Evolutionary conservation across 2,797 vertebrate genomes (phyloP).

Genomic region (Gadopsis bispinosus): DNA sequence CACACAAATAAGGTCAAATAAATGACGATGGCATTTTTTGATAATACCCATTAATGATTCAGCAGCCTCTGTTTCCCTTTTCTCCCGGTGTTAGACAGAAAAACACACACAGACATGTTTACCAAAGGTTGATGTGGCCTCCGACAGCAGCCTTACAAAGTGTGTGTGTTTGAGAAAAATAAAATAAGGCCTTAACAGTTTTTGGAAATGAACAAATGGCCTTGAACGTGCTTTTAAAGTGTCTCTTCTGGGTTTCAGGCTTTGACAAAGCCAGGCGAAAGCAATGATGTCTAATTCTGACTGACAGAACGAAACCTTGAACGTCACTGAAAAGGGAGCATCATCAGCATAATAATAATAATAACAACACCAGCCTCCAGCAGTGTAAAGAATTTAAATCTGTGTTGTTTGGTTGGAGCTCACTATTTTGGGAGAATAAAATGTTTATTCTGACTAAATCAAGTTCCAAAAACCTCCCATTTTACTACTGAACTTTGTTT

Average conservation of each 20-base stretch:
- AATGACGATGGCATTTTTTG: slow-evolving; percentile 4
- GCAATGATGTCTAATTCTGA: too few species aligned
- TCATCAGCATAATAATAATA: too few species aligned
- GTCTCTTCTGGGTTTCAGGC: neutral
- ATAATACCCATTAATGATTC: slow-evolving; percentile 33
- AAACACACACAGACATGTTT: neutral
- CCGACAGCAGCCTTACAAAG: neutral
- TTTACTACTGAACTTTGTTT: neutral
- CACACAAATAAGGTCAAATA: slow-evolving; percentile 2
- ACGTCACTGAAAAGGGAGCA: accelerated
- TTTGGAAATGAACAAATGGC: neutral
- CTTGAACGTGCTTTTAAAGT: neutral
- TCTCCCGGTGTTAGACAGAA: neutral
- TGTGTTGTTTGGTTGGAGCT: neutral
- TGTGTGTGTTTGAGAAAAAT: neutral
- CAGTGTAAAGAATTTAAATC: neutral
- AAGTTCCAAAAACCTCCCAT: neutral
- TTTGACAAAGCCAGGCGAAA: neutral
- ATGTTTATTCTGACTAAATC: neutral
- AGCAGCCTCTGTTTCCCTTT: neutral
- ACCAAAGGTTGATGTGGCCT: neutral
- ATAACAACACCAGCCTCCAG: neutral
- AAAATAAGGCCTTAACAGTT: neutral
- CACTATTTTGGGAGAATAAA: neutral
- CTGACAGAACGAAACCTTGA: neutral